Conservation (phyloP, 1,140 invertebrate species). For the Frieseomelitta varia region DNA sequence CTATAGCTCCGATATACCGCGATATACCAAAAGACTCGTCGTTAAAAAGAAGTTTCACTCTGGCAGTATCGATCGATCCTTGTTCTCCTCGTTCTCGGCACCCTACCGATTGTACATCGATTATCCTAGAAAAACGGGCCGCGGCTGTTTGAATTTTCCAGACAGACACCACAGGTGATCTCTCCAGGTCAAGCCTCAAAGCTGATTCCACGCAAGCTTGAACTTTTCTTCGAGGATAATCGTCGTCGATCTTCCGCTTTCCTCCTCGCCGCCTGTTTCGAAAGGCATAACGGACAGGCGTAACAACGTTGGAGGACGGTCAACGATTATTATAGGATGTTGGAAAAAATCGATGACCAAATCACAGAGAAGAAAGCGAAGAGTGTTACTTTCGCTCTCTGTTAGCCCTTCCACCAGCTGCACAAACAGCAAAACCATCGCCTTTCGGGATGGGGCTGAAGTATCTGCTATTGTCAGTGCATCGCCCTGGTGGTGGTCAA, state of each 20-base stretch:
- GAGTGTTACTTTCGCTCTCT: neutral
- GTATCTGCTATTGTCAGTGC: constrained; percentile 82
- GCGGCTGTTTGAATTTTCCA: neutral
- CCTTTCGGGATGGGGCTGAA: constrained; percentile 72
- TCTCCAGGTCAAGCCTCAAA: neutral
- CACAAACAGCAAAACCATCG: constrained; percentile 77
- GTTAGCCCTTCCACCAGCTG: constrained; percentile 77
- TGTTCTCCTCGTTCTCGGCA: neutral
- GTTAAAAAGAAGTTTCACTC: constrained; percentile 24
- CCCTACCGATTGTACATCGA: constrained; percentile 30
- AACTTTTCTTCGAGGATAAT: constrained; percentile 1
- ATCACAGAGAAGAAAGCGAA: constrained; percentile 21
- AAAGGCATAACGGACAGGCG: neutral
- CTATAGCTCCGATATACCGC: neutral
- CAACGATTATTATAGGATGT: constrained; percentile 11
- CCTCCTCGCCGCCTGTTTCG: neutral
- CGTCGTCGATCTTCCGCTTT: neutral
- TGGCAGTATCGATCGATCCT: constrained; percentile 32
- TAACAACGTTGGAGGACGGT: constrained; percentile 1
- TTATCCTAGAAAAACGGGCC: constrained; percentile 23
- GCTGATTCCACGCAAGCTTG: neutral
- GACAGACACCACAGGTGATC: neutral
- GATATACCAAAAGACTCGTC: neutral
- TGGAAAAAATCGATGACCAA: constrained; percentile 20
- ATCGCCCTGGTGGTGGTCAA: constrained; percentile 82